These are phyloP conservation scores for Hipposideros larvatus DNA, from an alignment of 2,797 vertebrate genomes.

Conservation along the genomic window DNA sequence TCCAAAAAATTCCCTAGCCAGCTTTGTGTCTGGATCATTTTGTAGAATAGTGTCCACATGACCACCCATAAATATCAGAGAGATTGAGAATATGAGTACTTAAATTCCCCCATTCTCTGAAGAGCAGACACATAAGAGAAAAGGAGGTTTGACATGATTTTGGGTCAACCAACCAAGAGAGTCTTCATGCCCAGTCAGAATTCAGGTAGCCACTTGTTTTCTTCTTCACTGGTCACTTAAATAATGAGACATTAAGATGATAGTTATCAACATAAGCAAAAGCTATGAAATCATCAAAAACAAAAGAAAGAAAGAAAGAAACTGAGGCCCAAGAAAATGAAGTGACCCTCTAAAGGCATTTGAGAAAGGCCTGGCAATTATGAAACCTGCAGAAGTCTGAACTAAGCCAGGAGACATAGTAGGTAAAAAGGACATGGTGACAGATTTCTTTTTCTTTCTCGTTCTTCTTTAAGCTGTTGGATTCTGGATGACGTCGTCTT, in stretches of 20 bases:
- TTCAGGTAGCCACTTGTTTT: background rate
- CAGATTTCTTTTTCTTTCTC: background rate
- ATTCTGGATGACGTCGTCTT: slow-evolving; percentile 92
- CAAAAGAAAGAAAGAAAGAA: background rate
- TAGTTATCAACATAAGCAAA: background rate
- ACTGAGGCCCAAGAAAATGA: background rate
- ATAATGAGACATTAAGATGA: slow-evolving; percentile 8
- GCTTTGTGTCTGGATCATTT: background rate
- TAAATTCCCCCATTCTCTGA: background rate
- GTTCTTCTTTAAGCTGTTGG: slow-evolving; percentile 93
- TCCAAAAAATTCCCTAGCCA: background rate
- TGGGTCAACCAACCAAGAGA: background rate
- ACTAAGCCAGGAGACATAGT: background rate
- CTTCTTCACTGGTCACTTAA: slow-evolving; percentile 26
- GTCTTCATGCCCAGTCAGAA: background rate
- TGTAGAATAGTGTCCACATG: background rate
- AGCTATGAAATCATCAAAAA: background rate
- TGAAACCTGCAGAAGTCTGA: background rate
- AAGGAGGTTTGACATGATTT: background rate
- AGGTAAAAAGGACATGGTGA: background rate
- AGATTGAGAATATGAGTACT: background rate
- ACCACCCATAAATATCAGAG: background rate
- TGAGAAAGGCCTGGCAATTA: background rate
- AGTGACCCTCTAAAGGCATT: background rate
- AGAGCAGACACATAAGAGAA: background rate